Evolutionary conservation across 2,113 vertebrate genomes (phyloP).

Genomic region (Carassius carassius): DNA sequence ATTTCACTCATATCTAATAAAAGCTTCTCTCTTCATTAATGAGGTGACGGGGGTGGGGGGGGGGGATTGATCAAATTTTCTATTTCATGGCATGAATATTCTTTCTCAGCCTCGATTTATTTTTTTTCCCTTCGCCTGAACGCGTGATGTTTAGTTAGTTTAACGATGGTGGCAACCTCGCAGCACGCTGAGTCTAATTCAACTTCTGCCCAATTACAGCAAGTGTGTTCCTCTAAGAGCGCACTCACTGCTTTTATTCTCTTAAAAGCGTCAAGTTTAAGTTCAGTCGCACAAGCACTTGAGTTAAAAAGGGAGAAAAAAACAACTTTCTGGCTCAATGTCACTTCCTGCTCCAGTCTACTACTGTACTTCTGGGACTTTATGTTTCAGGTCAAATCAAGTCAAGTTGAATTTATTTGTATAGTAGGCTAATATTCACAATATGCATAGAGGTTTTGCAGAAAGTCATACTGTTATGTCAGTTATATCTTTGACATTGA

Average conservation of each 20-base stretch:
- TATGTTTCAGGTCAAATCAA: not conserved
- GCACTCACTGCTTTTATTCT: conserved; percentile 49
- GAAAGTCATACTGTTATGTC: not conserved
- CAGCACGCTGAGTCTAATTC: not conserved
- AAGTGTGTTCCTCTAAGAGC: conserved; percentile 42
- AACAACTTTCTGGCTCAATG: not conserved
- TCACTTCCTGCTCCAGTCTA: not conserved
- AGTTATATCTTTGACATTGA: not conserved
- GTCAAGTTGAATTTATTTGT: not conserved
- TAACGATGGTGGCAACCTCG: conserved; percentile 12
- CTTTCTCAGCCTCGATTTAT: conserved; percentile 50
- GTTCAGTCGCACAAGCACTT: not conserved
- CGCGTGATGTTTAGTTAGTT: conserved; percentile 40
- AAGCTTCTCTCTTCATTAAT: conserved; percentile 78
- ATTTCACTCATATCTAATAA: conserved; percentile 80
- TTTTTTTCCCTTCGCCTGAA: conserved; percentile 3
- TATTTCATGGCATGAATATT: conserved; percentile 71
- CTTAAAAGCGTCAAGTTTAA: conserved; percentile 1
- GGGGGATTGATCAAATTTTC: conserved; percentile 76
- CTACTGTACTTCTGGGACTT: not conserved
- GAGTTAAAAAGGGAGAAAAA: not conserved
- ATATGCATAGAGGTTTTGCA: not conserved
- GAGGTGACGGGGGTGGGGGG: conserved; percentile 68
- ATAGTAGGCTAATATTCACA: not conserved
- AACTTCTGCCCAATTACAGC: conserved; percentile 39